Percentiles rank a stretch among this genome's conserved stretches.
phyloP scores from a whole-genome alignment of 2,113 vertebrate species.

The Odocoileus virginianus region DNA sequence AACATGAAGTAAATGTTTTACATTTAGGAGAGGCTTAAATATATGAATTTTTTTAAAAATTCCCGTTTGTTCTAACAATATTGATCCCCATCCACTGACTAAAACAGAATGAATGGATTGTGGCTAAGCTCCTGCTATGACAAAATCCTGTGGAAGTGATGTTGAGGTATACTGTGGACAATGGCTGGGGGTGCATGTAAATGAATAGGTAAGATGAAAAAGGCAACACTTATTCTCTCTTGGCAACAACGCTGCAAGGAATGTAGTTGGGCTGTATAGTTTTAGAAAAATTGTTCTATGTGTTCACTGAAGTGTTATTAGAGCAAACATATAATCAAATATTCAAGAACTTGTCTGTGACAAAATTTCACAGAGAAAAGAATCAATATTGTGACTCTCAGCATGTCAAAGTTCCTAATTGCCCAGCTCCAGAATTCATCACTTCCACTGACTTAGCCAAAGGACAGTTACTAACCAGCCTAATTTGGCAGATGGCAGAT shows the following conservation, averaged over 20 bases:
- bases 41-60: accelerated
- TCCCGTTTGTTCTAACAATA: background rate
- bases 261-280: background rate
- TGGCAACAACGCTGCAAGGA: background rate
- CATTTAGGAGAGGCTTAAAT: background rate
- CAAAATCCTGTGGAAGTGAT: background rate
- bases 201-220: background rate
- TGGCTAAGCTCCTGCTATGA: background rate
- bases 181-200: background rate
- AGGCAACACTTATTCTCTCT: background rate
- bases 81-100: background rate
- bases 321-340: conserved; percentile 14
- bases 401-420: background rate
- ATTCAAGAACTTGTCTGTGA: background rate
- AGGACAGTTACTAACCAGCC: conserved; percentile 42
- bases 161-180: background rate
- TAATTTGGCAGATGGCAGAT: conserved; percentile 41
- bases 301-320: background rate
- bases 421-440: conserved; percentile 6
- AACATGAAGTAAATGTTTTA: background rate
- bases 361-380: background rate
- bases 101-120: background rate
- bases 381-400: background rate
- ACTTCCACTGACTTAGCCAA: background rate
- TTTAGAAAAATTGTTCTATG: background rate